Evolutionary conservation across 2,888 invertebrate species (phyloP), one percentile per base, ranked within the genome.

Genomic region (Lycophotia porphyrea): DNA sequence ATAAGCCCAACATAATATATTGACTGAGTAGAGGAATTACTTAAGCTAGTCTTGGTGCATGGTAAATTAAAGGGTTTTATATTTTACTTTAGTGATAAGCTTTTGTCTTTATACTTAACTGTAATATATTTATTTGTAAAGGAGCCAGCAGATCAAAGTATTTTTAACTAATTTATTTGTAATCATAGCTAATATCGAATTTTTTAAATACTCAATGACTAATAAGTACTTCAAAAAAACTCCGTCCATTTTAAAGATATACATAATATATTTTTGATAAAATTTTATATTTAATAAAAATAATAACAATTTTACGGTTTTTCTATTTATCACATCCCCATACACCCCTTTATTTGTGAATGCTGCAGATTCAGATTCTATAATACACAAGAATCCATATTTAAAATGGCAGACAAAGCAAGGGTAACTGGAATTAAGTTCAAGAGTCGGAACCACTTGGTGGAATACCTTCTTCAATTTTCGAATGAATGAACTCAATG

Each of bases 221-320:
- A 64, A 34, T 66, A n/a, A n/a, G n/a, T n/a, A 61, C 52, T 74
- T 67, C 70, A 74, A 27, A 52, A 42, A 39, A 71, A 1, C 31
- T 80, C 81, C 80, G 81, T 80, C 80, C 75, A 80, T 74, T 47
- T 69, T 39, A 27, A 44, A 69, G n/a, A 52, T 34, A n/a, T n/a
- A n/a, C n/a, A n/a, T 71, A 39, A 49, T 78, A 58, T 82, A 55
- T 78, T 74, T 64, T 73, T 66, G 9, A 61, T 55, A 72, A 58
- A 5, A 44, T 79, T 72, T 78, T 52, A 52, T 66, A n/a, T 34
- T 31, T 11, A 68, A 83, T 64, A 70, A 70, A 82, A 9, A 44
- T 36, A 31, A 24, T 76, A 75, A 24, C 3, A 5, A 34, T 24
- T 39, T 52, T 13, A 39, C 39, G 3, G 36, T 63, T 7, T 39